Conservation (phyloP, 2,113 vertebrate genomes). For the Myocastor coypus region DNA sequence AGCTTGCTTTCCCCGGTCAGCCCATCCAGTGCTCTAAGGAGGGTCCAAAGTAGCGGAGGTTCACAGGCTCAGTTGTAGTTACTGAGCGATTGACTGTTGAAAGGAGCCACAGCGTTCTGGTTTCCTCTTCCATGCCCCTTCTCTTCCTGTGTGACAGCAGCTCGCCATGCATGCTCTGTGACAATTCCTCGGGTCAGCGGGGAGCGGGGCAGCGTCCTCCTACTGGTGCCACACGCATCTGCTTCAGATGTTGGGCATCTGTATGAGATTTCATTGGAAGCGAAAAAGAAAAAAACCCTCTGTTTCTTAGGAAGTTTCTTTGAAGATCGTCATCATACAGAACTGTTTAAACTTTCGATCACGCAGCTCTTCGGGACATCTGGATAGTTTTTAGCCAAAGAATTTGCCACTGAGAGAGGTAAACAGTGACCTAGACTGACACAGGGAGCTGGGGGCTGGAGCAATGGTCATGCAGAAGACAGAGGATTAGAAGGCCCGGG, state of each 20-base stretch:
- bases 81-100: slow-evolving; percentile 58
- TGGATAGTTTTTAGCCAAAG: slow-evolving; percentile 53
- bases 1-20: background rate
- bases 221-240: background rate
- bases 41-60: slow-evolving; percentile 44
- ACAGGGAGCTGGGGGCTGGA: background rate
- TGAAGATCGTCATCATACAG: background rate
- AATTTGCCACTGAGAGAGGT: slow-evolving; percentile 42
- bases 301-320: slow-evolving; percentile 54
- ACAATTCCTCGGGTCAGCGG: background rate
- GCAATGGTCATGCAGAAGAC: background rate
- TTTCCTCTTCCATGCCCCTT: background rate
- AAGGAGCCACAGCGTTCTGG: slow-evolving; percentile 34
- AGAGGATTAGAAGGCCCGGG: background rate
- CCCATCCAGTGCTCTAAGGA: slow-evolving; percentile 23
- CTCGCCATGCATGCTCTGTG: background rate
- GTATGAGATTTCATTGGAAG: slow-evolving; percentile 34
- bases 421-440: slow-evolving; percentile 33
- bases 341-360: slow-evolving; percentile 47
- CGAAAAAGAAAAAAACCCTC: slow-evolving; percentile 9
- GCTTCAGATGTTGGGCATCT: slow-evolving; percentile 47
- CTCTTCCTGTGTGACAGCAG: background rate
- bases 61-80: slow-evolving; percentile 67
- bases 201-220: background rate
- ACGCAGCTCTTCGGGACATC: slow-evolving; percentile 40